These are phyloP conservation scores for Stenotaenia linearis DNA, from an alignment of 2,888 invertebrate species.

Conservation along the genomic window DNA sequence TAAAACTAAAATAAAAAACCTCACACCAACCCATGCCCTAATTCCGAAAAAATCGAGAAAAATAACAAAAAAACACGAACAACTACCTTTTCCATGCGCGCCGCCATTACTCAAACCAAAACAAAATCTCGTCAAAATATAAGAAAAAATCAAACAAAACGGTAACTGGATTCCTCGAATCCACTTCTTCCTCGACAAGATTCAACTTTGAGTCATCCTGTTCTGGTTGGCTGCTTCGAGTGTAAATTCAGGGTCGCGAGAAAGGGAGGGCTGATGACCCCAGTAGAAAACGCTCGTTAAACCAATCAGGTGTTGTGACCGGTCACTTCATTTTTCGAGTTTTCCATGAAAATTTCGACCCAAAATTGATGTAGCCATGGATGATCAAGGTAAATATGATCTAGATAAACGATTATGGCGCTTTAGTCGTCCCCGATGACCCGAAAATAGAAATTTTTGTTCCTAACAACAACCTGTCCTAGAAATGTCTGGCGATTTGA, in stretches of 20 bases:
- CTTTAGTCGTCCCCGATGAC: neutral
- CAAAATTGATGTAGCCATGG: neutral
- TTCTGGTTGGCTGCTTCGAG: neutral
- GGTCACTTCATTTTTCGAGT: neutral
- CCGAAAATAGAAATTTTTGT: neutral
- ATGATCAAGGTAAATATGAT: neutral
- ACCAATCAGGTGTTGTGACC: neutral
- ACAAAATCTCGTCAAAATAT: too few species aligned
- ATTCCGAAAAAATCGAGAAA: too few species aligned
- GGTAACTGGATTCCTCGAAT: neutral
- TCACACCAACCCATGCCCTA: too few species aligned
- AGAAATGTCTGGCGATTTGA: neutral
- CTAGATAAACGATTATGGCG: neutral
- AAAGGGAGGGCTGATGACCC: slow-evolving; percentile 14
- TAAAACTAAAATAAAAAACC: too few species aligned
- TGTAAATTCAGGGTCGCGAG: neutral
- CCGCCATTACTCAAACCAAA: too few species aligned
- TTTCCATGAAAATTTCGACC: neutral
- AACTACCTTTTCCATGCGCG: too few species aligned
- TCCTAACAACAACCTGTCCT: neutral
- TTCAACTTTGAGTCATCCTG: neutral
- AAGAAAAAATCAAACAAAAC: neutral
- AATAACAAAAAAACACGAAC: too few species aligned
- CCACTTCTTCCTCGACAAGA: neutral
- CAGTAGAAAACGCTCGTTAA: too few species aligned